Base-by-base conservation (phyloP, 2,113 vertebrate species). In the Corydoras maculifer region DNA sequence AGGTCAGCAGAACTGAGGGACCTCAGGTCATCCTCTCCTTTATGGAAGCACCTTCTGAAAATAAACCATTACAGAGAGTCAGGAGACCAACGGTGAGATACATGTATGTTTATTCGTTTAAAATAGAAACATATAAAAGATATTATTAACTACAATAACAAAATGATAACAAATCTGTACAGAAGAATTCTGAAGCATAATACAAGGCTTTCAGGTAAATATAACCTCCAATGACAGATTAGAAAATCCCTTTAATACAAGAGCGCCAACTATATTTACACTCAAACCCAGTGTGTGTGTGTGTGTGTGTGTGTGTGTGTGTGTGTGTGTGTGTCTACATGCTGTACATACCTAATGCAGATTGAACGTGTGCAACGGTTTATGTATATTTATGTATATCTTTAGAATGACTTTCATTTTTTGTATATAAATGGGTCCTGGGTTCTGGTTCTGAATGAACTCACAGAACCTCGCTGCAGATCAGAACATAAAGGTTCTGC, bases 101-200 rank as follows among this genome's bases (percentile, higher is more conserved):
- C 55, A 54, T 69, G 49, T 43, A 58, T 14, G 48, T 64, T 75
- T 74, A 77, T 74, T 77, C 49, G 35, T 65, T 70, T 58, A 6
- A 66, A 77, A 69, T 53, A 4, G 68, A 66, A 65, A 62, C 35
- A 70, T 53, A 55, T 75, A 55, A 29, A 29, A 0, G 4, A 14
- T 54, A 59, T 32, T 57, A 10, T 51, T 29, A 55, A 51, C n/a
- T 15, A 14, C 13, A 57, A 35, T 10, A 55, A 2, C 18, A 11
- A 62, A 57, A 35, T 7, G 50, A 2, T 30, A 11, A 62, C 25
- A 50, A 25, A 0, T 65, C 62, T 74, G 71, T 77, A 77, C 71
- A 77, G 58, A 55, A 2, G 9, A 62, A 68, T 8, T 14, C 50
- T 31, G 50, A 68, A 11, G 25, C 7, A 62, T 59, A 60, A 48